Conservation (phyloP, 2,113 vertebrate species). For the Scalopus aquaticus region DNA sequence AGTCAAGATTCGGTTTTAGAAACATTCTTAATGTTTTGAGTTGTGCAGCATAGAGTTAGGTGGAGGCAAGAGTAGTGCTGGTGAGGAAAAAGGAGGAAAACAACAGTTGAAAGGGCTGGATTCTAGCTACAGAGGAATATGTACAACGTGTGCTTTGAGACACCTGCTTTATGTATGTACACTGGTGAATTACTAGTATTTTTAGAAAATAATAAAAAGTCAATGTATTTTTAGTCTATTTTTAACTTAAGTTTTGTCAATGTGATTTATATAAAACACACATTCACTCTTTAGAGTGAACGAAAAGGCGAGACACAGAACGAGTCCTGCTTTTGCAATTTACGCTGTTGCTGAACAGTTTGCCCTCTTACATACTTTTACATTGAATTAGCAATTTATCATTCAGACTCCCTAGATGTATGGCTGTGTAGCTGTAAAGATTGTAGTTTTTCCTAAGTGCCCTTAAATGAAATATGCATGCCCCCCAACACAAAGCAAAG, state of each 20-base stretch:
- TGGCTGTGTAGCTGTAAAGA: not conserved
- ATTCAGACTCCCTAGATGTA: not conserved
- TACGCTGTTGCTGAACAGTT: not conserved
- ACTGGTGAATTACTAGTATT: not conserved
- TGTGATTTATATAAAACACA: not conserved
- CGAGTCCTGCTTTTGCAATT: not conserved
- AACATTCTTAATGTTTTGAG: not conserved
- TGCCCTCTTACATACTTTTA: not conserved
- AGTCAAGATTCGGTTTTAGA: not conserved
- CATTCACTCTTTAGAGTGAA: not conserved
- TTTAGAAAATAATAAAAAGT: not conserved
- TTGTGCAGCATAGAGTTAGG: not conserved
- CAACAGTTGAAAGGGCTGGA: rapidly evolving
- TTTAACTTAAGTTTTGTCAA: not conserved
- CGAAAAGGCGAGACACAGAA: not conserved
- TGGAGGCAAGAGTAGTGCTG: not conserved
- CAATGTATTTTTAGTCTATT: not conserved
- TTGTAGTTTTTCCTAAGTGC: not conserved
- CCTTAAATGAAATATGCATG: not conserved
- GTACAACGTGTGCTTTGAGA: not conserved
- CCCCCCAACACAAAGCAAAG: not conserved
- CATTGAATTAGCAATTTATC: not conserved
- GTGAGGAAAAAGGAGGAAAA: not conserved
- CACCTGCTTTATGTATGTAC: not conserved
- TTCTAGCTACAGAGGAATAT: not conserved